Evolutionary conservation across 92 coral and sea anemone genomes (phyloP), one percentile per base, ranked within the genome.

Genomic region (Zoanthus gigantus): DNA sequence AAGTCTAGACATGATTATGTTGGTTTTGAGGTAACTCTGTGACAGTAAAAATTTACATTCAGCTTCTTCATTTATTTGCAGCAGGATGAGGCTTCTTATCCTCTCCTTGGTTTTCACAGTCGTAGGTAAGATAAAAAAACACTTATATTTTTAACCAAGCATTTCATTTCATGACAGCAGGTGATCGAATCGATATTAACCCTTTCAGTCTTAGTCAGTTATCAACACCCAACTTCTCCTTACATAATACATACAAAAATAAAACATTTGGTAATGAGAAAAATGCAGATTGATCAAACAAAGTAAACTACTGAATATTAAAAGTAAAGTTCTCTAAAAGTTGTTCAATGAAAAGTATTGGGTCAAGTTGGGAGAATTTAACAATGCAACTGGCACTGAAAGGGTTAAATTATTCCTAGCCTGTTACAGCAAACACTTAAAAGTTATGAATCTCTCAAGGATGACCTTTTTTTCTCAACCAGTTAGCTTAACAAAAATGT

Each of bases 1-100:
- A 50, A 50, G 12, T 50, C 56, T 7, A 50, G 56, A 50, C 56
- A 61, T 17, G 28, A 61, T 16, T 61, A 16, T 18, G 6, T 61
- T 16, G 30, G 69, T 61, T n/a, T 16, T 6, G 17, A 16, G 2
- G 28, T 16, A 37, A 37, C 42, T 37, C 42, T 17, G 9, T n/a
- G 28, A 6, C 4, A 61, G 18, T 6, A 7, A 17, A 17, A 16
- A 16, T 61, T 16, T 46, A 81, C 31, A 15, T 66, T 65, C 29
- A 28, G 14, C 45, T 79, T 81, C 30, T n/a, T 29, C 4, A 37
- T 44, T 31, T 7, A 45, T 80, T 65, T 50, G 4, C 85, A 45
- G 75, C 85, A 65, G 85, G 75, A 81, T 81, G 85, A 81, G 85
- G 74, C 60, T 44, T 47, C 85, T 65, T 66, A 31, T 81, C 85